These are phyloP conservation scores for Cuniculus paca DNA, from an alignment of 2,797 vertebrate species.

Conservation along the genomic window DNA sequence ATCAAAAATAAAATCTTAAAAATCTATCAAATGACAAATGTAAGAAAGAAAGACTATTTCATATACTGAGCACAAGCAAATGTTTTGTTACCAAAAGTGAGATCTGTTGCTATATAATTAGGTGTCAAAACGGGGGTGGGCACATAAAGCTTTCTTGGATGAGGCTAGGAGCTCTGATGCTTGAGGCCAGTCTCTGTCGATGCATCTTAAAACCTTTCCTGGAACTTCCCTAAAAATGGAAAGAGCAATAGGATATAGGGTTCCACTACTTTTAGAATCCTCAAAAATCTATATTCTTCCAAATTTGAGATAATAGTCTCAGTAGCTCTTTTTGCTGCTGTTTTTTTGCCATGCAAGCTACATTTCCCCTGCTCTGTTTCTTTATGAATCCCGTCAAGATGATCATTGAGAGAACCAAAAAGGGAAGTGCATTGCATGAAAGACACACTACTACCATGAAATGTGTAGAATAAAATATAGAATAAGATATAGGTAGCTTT, in stretches of 20 bases:
- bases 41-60: not conserved
- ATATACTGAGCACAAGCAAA: not conserved
- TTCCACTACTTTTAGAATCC: not conserved
- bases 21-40: not conserved
- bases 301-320: not conserved
- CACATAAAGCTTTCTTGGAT: not conserved
- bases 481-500: not conserved
- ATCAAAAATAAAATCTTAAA: not conserved
- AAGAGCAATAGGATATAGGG: not conserved
- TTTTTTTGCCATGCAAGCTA: not conserved
- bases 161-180: not conserved
- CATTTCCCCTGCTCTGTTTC: not conserved
- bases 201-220: not conserved
- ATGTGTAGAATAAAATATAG: not conserved
- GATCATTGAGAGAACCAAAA: not conserved
- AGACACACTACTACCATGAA: not conserved
- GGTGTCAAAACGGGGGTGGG: not conserved
- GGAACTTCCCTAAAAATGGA: not conserved
- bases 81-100: not conserved
- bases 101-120: not conserved
- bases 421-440: not conserved
- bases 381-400: not conserved
- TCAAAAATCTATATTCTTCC: not conserved
- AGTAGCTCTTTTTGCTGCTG: not conserved
- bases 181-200: not conserved